phyloP scores from a whole-genome alignment of 2,113 vertebrate species.

The Xiphias gladius region DNA sequence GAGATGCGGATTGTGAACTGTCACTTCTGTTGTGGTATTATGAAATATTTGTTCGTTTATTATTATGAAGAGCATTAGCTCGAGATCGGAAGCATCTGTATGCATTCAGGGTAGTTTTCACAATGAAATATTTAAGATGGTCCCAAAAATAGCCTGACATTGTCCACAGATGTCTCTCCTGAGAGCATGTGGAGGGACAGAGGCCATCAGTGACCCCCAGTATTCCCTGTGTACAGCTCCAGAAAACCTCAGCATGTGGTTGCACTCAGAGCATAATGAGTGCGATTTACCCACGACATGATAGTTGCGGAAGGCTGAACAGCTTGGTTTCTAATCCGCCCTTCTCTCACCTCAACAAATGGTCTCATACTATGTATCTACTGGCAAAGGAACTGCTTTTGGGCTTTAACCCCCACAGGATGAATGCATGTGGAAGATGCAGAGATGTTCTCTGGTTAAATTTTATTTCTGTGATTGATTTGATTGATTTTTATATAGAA shows the following conservation, averaged over 20 bases:
- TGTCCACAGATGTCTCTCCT: conserved; percentile 31
- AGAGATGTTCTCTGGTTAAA: conserved; percentile 40
- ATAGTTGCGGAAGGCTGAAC: conserved; percentile 60
- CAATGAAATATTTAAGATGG: conserved; percentile 40
- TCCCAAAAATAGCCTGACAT: conserved; percentile 32
- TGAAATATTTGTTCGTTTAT: neutral
- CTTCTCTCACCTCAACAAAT: conserved; percentile 60
- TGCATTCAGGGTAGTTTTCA: conserved; percentile 46
- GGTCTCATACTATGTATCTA: conserved; percentile 51
- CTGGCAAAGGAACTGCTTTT: conserved; percentile 42
- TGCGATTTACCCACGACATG: conserved; percentile 74
- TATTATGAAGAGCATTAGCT: conserved; percentile 11
- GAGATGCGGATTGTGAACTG: neutral
- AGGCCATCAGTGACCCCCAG: conserved; percentile 19
- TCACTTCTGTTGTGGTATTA: neutral
- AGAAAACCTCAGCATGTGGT: conserved; percentile 76
- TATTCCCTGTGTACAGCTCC: conserved; percentile 41
- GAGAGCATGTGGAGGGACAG: conserved; percentile 30
- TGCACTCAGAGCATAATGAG: conserved; percentile 78
- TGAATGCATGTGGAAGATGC: conserved; percentile 30
- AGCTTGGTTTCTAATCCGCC: conserved; percentile 11
- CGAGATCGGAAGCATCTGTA: conserved; percentile 58
- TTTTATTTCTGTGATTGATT: conserved; percentile 9
- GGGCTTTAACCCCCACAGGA: conserved; percentile 53
- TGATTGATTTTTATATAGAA: neutral